Percentiles rank a stretch among this genome's conserved stretches.
Evolutionary conservation across 1,140 invertebrate genomes (phyloP).

Genomic region (Brachionus asplanchnoidis): DNA sequence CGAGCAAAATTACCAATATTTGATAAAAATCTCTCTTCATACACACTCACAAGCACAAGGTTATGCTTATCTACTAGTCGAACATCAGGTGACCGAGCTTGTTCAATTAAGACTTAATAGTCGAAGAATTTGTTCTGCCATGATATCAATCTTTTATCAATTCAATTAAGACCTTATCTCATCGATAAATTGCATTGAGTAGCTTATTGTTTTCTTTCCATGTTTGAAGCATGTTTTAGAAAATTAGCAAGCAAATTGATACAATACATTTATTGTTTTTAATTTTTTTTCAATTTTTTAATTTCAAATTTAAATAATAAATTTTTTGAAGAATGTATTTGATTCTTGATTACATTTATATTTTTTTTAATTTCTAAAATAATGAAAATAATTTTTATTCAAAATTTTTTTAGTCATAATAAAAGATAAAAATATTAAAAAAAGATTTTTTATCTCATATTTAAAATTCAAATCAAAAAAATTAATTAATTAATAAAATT

Average conservation of each 20-base stretch:
- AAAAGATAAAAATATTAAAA: too few relatives aligned
- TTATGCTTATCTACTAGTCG: neutral
- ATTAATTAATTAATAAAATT: too few relatives aligned
- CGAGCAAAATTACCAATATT: neutral
- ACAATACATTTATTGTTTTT: neutral
- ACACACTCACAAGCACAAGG: neutral
- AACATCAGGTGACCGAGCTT: constrained; percentile 10
- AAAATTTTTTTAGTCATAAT: too few relatives aligned
- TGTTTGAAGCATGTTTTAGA: neutral
- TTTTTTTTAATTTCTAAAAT: too few relatives aligned
- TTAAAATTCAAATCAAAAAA: neutral
- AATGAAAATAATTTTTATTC: too few relatives aligned
- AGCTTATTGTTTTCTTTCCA: neutral
- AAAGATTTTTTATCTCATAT: neutral
- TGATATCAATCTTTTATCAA: constrained; percentile 20
- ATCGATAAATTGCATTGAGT: neutral
- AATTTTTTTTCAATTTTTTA: neutral
- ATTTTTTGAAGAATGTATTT: too few relatives aligned
- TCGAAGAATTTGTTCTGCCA: neutral
- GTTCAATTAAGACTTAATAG: neutral
- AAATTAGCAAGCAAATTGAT: neutral
- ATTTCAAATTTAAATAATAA: neutral
- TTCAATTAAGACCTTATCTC: constrained; percentile 24
- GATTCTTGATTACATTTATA: too few relatives aligned
- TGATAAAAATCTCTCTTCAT: neutral